Conservation (phyloP, 2,888 invertebrate genomes). For the Catonia carolina region DNA sequence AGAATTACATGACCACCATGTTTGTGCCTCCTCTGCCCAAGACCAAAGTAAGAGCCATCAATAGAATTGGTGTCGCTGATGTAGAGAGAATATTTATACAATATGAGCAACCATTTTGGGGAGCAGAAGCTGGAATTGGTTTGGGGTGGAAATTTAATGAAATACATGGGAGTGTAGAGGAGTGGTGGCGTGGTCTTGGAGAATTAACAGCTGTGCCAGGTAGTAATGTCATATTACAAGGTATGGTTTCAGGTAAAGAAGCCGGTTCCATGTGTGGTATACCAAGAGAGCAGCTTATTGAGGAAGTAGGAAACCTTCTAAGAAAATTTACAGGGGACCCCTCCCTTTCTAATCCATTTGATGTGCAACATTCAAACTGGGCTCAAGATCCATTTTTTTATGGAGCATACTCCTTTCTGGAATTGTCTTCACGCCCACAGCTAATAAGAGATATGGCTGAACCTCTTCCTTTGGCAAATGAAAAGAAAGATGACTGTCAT, state of each 20-base stretch:
- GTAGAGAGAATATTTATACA: constrained; percentile 72
- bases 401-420: constrained; percentile 39
- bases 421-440: neutral
- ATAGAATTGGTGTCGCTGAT: constrained; percentile 59
- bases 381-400: constrained; percentile 34
- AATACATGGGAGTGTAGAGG: constrained; percentile 47
- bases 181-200: constrained; percentile 65
- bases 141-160: constrained; percentile 65
- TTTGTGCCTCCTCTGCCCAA: constrained; percentile 66
- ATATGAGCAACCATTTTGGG: constrained; percentile 67
- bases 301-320: constrained; percentile 20
- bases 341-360: constrained; percentile 31
- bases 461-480: no score
- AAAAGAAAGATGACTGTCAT: no score
- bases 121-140: constrained; percentile 59
- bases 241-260: constrained; percentile 46
- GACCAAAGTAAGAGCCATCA: constrained; percentile 62
- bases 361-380: constrained; percentile 38
- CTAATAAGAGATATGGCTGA: no score
- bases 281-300: constrained; percentile 15
- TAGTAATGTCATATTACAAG: constrained; percentile 65
- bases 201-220: constrained; percentile 63
- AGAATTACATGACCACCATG: constrained; percentile 61
- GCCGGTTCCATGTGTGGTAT: constrained; percentile 22
- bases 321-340: constrained; percentile 23